These are phyloP conservation scores for Pogonomyrmex californicus DNA, from an alignment of 1,140 invertebrate genomes.

Conservation along the genomic window DNA sequence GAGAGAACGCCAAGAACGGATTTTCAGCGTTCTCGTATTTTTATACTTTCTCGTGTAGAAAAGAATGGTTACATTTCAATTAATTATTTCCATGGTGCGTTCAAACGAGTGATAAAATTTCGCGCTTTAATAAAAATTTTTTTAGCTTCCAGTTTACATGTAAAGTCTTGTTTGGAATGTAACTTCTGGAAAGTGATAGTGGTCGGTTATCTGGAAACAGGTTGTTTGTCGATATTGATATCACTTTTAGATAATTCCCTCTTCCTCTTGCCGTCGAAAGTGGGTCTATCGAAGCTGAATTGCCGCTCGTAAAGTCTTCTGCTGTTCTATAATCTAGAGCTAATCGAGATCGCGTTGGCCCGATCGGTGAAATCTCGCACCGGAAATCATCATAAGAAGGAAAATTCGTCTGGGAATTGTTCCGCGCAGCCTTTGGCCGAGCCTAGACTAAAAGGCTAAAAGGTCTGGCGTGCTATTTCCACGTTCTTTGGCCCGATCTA, in stretches of 20 bases:
- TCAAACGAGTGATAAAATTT: background rate
- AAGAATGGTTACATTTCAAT: background rate
- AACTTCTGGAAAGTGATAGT: background rate
- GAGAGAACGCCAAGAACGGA: too few relatives aligned
- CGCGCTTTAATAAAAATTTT: background rate
- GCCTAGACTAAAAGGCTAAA: slow-evolving; percentile 2
- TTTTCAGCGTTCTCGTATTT: background rate
- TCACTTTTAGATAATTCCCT: background rate
- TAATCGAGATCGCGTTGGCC: background rate
- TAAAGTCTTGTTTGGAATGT: background rate
- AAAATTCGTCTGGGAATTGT: slow-evolving; percentile 21
- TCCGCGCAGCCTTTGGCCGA: background rate
- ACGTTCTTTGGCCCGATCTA: slow-evolving; percentile 44
- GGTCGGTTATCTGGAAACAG: background rate
- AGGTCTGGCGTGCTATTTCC: slow-evolving; percentile 40
- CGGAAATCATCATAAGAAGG: background rate
- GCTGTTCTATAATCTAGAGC: background rate
- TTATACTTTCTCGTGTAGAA: background rate
- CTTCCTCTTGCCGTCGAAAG: background rate
- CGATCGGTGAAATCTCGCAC: background rate
- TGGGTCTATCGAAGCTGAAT: background rate
- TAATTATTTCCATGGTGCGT: background rate
- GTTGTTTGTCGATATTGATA: background rate
- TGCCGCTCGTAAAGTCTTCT: background rate
- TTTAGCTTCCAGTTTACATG: background rate